These are phyloP conservation scores for Xylota segnis DNA, from an alignment of 2,888 invertebrate genomes.

Conservation along the genomic window DNA sequence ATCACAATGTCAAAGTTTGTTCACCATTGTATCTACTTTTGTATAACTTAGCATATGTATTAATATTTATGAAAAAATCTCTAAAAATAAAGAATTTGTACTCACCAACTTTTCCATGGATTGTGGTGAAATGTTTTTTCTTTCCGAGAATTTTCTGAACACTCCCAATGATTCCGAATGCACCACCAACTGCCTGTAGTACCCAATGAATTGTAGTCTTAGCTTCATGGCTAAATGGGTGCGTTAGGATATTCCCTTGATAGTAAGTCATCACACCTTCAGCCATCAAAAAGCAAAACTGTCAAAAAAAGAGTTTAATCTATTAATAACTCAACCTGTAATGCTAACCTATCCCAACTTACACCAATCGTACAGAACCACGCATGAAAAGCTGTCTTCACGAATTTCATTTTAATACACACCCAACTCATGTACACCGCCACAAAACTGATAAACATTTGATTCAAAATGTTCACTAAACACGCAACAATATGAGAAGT, in stretches of 20 bases:
- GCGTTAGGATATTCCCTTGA: constrained; percentile 63
- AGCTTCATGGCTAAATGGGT: constrained; percentile 53
- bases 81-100: background rate
- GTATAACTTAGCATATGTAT: background rate
- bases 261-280: constrained; percentile 75
- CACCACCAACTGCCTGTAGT: constrained; percentile 66
- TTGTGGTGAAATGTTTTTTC: constrained; percentile 80
- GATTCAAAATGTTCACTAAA: constrained; percentile 76
- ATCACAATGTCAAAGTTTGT: background rate
- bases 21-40: background rate
- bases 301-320: background rate
- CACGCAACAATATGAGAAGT: constrained; percentile 59
- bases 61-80: background rate
- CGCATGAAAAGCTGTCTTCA: constrained; percentile 82
- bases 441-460: constrained; percentile 78
- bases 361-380: constrained; percentile 83
- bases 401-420: constrained; percentile 80
- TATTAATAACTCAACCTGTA: background rate
- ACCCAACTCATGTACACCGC: constrained; percentile 78
- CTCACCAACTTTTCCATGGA: constrained; percentile 79
- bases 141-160: constrained; percentile 80
- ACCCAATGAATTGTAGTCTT: constrained; percentile 75
- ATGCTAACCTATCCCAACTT: constrained; percentile 75
- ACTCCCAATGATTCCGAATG: constrained; percentile 77
- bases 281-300: constrained; percentile 78